phyloP scores from a whole-genome alignment of 2,113 vertebrate species.

The Sporophila hypoxantha region DNA sequence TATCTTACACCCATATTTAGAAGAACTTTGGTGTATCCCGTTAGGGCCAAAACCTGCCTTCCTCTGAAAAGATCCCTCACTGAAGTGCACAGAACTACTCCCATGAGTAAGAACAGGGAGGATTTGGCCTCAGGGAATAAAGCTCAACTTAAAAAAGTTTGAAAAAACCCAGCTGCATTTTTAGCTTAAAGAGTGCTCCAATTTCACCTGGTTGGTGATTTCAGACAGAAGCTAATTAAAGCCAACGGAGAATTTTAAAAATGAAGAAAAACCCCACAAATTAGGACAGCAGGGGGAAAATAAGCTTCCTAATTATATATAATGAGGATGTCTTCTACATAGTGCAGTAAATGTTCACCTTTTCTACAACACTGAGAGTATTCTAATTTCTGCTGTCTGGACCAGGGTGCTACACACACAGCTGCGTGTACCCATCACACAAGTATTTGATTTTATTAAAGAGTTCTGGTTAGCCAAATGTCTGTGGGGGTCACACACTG shows the following conservation, averaged over 20 bases:
- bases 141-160: neutral
- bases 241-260: constrained; percentile 5
- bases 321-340: neutral
- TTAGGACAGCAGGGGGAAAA: constrained; percentile 16
- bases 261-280: neutral
- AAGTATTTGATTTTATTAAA: neutral
- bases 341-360: neutral
- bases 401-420: neutral
- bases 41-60: neutral
- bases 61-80: constrained; percentile 7
- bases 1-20: constrained; percentile 24
- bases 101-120: constrained; percentile 1
- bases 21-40: neutral
- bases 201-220: constrained; percentile 42
- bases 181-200: constrained; percentile 27
- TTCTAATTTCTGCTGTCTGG: neutral
- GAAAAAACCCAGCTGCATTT: neutral
- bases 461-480: neutral
- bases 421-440: accelerated
- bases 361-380: neutral
- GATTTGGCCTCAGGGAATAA: constrained; percentile 38
- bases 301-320: constrained; percentile 26
- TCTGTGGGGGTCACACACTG: neutral
- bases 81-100: constrained; percentile 8
- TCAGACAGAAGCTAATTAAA: constrained; percentile 36